Evolutionary conservation across 2,888 invertebrate species (phyloP).

Genomic region (Heterodera filipjevi): DNA sequence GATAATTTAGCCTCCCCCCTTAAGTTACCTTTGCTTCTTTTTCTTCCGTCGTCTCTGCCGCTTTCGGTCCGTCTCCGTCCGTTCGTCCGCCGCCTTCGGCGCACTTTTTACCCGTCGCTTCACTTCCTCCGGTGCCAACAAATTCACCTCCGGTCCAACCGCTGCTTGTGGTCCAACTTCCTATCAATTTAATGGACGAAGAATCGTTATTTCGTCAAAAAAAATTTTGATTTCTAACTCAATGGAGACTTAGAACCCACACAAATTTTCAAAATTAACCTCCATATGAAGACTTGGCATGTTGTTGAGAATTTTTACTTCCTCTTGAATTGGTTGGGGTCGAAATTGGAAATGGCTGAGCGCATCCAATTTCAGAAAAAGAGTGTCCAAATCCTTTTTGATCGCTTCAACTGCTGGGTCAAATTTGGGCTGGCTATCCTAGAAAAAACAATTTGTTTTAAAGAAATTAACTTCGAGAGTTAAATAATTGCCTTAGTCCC

Average conservation of each 20-base stretch:
- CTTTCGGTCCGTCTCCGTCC: constrained; percentile 83
- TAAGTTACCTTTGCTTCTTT: constrained; percentile 71
- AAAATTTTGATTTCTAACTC: too few relatives aligned
- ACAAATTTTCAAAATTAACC: not conserved
- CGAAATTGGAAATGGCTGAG: constrained; percentile 91
- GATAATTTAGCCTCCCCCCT: not conserved
- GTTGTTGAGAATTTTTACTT: constrained; percentile 86
- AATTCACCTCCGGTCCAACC: constrained; percentile 47
- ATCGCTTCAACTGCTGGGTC: constrained; percentile 81
- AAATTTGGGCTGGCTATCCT: constrained; percentile 67
- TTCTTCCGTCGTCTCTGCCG: constrained; percentile 86
- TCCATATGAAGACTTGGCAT: constrained; percentile 88
- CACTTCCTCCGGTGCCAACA: constrained; percentile 60
- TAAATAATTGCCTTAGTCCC: not conserved
- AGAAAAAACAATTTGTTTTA: not conserved
- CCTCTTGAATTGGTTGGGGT: constrained; percentile 73
- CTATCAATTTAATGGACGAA: constrained; percentile 38
- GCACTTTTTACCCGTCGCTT: constrained; percentile 66
- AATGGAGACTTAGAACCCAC: not conserved
- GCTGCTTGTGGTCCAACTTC: constrained; percentile 87
- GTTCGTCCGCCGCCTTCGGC: constrained; percentile 77
- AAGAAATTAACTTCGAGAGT: too few relatives aligned
- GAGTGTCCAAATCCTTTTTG: constrained; percentile 74
- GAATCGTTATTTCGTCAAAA: too few relatives aligned
- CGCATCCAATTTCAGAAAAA: constrained; percentile 87